These are phyloP conservation scores for Tetragonisca angustula DNA, from an alignment of 2,888 invertebrate species.

Conservation along the genomic window DNA sequence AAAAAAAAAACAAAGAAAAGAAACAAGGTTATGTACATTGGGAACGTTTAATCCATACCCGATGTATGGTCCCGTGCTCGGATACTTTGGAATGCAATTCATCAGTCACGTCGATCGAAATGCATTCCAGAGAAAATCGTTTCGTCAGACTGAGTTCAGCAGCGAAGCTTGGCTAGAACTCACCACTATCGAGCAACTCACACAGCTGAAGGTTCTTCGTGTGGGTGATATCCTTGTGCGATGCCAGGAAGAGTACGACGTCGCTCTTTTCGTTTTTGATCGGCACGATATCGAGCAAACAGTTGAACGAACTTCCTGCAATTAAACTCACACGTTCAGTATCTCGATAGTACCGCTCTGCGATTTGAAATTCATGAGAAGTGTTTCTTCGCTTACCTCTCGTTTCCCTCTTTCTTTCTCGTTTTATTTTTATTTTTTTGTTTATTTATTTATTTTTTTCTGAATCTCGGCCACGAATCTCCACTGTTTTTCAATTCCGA, in stretches of 20 bases:
- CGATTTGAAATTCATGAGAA: neutral
- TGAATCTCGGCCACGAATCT: neutral
- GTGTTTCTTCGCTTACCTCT: neutral
- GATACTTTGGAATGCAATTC: constrained; percentile 61
- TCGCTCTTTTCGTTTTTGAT: constrained; percentile 99
- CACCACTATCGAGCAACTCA: constrained; percentile 94
- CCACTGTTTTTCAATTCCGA: too few species aligned
- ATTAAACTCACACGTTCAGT: neutral
- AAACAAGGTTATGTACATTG: constrained; percentile 14
- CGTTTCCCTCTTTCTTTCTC: neutral
- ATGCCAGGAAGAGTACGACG: constrained; percentile 97
- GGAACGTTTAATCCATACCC: constrained; percentile 55
- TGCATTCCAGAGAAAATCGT: constrained; percentile 63
- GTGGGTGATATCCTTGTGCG: constrained; percentile 98
- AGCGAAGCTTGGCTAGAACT: constrained; percentile 84
- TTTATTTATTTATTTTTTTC: too few species aligned
- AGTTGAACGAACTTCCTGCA: constrained; percentile 96
- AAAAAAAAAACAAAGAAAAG: too few species aligned
- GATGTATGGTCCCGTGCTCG: constrained; percentile 42
- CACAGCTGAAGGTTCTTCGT: constrained; percentile 87
- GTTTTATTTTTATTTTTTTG: neutral
- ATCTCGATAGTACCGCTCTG: neutral
- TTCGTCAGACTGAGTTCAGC: constrained; percentile 58
- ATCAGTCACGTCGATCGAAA: constrained; percentile 50
- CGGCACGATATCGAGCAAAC: constrained; percentile 97